phyloP scores from a whole-genome alignment of 2,113 vertebrate species.

The Megaleporinus macrocephalus region DNA sequence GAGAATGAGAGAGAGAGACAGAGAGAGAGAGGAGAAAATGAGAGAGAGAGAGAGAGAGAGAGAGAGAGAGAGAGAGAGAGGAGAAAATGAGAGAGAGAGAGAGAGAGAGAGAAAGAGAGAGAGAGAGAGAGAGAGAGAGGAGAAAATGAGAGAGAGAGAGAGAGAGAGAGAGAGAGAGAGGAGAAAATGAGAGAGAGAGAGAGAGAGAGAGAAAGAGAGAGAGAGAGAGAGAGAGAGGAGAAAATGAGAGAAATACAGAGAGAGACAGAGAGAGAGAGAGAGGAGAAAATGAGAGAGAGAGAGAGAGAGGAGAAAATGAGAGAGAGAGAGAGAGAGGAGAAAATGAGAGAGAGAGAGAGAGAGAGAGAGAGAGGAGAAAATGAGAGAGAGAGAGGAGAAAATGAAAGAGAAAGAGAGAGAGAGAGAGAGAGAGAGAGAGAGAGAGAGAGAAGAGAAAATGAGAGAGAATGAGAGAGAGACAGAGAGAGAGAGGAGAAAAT shows the following conservation, averaged over 20 bases:
- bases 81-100: constrained; percentile 1
- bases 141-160: constrained; percentile 35
- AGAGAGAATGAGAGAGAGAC: constrained; percentile 35
- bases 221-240: constrained; percentile 13
- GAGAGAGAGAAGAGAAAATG: constrained; percentile 2
- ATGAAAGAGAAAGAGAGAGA: constrained; percentile 34
- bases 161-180: constrained; percentile 8
- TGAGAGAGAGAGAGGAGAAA: too few relatives aligned
- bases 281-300: constrained; percentile 22
- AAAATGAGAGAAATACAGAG: constrained; percentile 35
- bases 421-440: constrained; percentile 29
- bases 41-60: constrained; percentile 21
- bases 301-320: constrained; percentile 8
- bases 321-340: constrained; percentile 17
- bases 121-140: too few relatives aligned
- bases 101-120: constrained; percentile 33
- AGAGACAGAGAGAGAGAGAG: constrained; percentile 29
- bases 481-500: constrained; percentile 16
- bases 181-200: constrained; percentile 27
- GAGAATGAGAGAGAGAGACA: constrained; percentile 34
- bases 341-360: constrained; percentile 35
- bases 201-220: constrained; percentile 32
- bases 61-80: constrained; percentile 34
- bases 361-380: not conserved
- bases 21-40: constrained; percentile 8